Evolutionary conservation across 1,140 invertebrate genomes (phyloP), one percentile per base, ranked within the genome.

Genomic region (Galendromus occidentalis): DNA sequence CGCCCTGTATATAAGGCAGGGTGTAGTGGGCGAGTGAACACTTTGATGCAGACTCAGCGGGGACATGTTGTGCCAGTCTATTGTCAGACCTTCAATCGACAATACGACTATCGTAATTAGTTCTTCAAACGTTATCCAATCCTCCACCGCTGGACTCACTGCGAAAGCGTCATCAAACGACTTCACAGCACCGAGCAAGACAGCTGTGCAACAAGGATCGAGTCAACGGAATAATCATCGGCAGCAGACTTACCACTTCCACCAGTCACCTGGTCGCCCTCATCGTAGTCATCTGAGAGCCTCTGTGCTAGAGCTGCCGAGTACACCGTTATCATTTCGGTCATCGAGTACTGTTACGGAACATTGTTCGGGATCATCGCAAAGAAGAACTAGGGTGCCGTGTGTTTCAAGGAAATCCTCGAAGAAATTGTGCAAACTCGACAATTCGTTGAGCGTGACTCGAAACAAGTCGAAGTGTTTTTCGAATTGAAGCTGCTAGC

Each of bases 11-110:
- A 59, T 18, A 59, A 59, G 51, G 51, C 1, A 14, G 51, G 25
- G 14, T 14, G 2, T 25, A 14, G 33, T 17, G 51, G 51, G 51
- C 51, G 51, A 59, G 51, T 33, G 22, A 14, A 25, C 51, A 59
- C 51, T 59, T 59, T 59, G 51, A 20, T 59, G 51, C 25, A 29
- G 22, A 33, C 20, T 59, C 25, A 59, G 51, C 14, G 1, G 25
- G 51, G 51, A 29, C 51, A 59, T 59, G 51, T 59, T 59, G 22
- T 29, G 51, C 51, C 14, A 39, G 33, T 17, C 51, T 59, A 59
- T 59, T 20, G 51, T 25, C 51, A 59, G 22, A 59, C 4, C 33
- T 39, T 39, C 33, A 39, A 39, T 39, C 9, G 33, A 39, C 33
- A 39, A 39, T 39, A 39, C 33, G 51, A 20, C 25, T 6, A 59